Evolutionary conservation across 2,888 invertebrate genomes (phyloP), one percentile per base, ranked within the genome.

Genomic region (Opisthograptis luteolata): DNA sequence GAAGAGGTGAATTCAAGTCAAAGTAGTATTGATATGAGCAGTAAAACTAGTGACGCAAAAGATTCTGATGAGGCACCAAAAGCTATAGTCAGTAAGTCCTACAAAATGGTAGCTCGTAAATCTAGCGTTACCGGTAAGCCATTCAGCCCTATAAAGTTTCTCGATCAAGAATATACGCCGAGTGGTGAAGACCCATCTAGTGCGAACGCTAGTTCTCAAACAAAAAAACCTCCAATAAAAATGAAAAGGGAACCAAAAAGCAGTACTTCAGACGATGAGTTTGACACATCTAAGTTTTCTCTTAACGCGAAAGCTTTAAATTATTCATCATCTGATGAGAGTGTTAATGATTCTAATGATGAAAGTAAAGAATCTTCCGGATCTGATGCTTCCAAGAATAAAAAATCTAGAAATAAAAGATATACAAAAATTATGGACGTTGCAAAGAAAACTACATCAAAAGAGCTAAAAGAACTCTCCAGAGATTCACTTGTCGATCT

Each of bases 41-140:
- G 56, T 58, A 20, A 52, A 19, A 50, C 57, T 47, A 66, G 24
- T 53, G 62, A 59, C 49, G 72, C 76, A 42, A 76, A 70, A 58
- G 78, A 81, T 27, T 22, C 52, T 1, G 83, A 80, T 47, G 83
- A 85, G 41, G 75, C 78, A 44, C 87, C 89, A 35, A 81, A 82
- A 68, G 81, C 87, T 35, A 87, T 89, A 54, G 79, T 90, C 10
- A 89, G 90, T 57, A 91, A 91, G 64, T 89, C 90, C 10, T 89
- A 90, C 62, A 90, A 89, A 76, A 91, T 89, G 89, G 89, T 91
- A n/a, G 89, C 90, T 30, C 73, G 90, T 36, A 90, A 90, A 72
- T 88, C 90, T 13, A 90, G 89, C 55, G 84, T 90, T 30, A 89
- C 90, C 10, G 90, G 90, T n/a, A 87, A 88, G 70, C 90, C 88